phyloP scores from a whole-genome alignment of 2,888 invertebrate genomes.

The Sisyra terminalis region DNA sequence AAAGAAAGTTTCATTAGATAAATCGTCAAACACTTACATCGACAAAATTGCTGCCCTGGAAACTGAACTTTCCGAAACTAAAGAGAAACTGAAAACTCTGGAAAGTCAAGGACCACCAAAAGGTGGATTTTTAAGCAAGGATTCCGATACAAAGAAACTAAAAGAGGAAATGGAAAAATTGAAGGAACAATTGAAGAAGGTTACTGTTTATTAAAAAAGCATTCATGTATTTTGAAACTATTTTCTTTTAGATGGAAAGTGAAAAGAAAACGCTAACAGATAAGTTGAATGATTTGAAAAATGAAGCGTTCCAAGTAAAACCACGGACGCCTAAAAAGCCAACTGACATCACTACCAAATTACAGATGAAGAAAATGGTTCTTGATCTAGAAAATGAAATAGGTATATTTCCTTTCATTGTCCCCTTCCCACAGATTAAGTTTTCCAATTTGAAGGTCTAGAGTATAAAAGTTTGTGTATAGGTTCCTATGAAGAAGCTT shows the following conservation, averaged over 20 bases:
- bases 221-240: slow-evolving; percentile 3
- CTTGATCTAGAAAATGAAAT: slow-evolving; percentile 80
- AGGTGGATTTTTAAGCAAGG: slow-evolving; percentile 34
- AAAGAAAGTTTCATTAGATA: slow-evolving; percentile 35
- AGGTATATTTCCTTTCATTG: slow-evolving; percentile 32
- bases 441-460: too few species aligned
- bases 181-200: slow-evolving; percentile 33
- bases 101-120: slow-evolving; percentile 18
- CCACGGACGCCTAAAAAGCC: slow-evolving; percentile 55
- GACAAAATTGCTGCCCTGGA: slow-evolving; percentile 44
- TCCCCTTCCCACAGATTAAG: too few species aligned
- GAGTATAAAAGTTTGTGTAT: too few species aligned
- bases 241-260: slow-evolving; percentile 33
- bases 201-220: slow-evolving; percentile 16
- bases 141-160: slow-evolving; percentile 27
- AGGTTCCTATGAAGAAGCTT: too few species aligned
- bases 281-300: slow-evolving; percentile 45
- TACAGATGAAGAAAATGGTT: slow-evolving; percentile 66
- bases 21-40: slow-evolving; percentile 37
- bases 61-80: slow-evolving; percentile 40
- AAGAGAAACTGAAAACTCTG: slow-evolving; percentile 36
- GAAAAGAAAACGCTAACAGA: slow-evolving; percentile 48
- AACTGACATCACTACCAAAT: slow-evolving; percentile 52
- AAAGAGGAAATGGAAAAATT: slow-evolving; percentile 37
- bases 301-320: slow-evolving; percentile 46